Base-by-base conservation (phyloP, 2,888 invertebrate species). In the Plagiodera versicolora region DNA sequence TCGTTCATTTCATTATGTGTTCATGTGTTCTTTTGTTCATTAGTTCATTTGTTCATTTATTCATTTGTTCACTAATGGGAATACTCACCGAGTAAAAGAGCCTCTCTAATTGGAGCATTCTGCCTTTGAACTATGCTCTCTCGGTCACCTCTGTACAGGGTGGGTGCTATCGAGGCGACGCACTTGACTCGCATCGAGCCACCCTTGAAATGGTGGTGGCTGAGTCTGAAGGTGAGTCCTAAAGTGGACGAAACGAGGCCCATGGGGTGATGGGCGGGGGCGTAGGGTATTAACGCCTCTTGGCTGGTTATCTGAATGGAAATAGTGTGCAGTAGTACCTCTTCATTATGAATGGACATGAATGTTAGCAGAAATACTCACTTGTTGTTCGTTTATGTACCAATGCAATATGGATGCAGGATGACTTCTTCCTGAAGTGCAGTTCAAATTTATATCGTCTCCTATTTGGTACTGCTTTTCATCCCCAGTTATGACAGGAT, bases 341-440 rank as follows among this genome's bases (percentile, higher is more conserved):
- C 16, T 8, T 46, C 0, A 18, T 46, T 3, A 17, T 18, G n/a
- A n/a, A n/a, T 6, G 16, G 46, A 46, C 17, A 2, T 45, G 45
- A 10, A 46, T 53, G 11, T 24, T 44, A n/a, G 11, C n/a, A n/a
- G n/a, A n/a, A n/a, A 17, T 19, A 46, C 62, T 69, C 81, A 89
- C 90, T 86, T 88, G 85, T 79, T 89, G 86, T 70, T 90, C 90
- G 75, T 91, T 90, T 75, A 91, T 89, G 79, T 88, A 89, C 90
- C 90, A 91, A 75, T 88, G 87, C 20, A 91, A 83, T 65, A 86
- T 83, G 18, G 90, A 89, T 17, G 89, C 89, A 28, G 91, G 91
- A 78, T 87, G 88, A 62, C 90, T 90, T 75, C 88, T 85, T 46
- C 89, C 89, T 45, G 90, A 90, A 39, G 90, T 89, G 79, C 91